Percentiles rank a stretch among this genome's conserved stretches.
Evolutionary conservation across 2,797 vertebrate genomes (phyloP).

Genomic region (Oryzias sinensis): DNA sequence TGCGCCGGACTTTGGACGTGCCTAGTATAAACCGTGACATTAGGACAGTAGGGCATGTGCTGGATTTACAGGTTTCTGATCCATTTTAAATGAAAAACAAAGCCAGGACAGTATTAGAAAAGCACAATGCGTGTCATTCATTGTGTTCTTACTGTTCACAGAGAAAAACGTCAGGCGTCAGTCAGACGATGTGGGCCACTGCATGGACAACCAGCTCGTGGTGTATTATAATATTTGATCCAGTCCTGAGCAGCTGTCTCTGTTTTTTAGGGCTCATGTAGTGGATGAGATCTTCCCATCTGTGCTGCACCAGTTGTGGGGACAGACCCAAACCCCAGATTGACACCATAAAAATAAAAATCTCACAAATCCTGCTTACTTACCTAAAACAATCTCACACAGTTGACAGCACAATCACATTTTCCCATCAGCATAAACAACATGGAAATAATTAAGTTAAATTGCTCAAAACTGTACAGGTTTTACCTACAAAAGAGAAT

Average conservation of each 20-base stretch:
- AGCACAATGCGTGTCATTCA: too few relatives aligned
- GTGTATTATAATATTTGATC: conserved; percentile 15
- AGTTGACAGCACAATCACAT: conserved; percentile 81
- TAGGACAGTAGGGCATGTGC: too few relatives aligned
- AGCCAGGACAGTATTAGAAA: too few relatives aligned
- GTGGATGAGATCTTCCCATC: conserved; percentile 58
- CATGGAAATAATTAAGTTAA: conserved; percentile 49
- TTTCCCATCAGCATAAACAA: conserved; percentile 37
- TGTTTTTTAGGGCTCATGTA: conserved; percentile 43
- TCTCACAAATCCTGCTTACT: conserved; percentile 86
- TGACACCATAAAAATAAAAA: conserved; percentile 85
- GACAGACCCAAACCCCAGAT: conserved; percentile 47
- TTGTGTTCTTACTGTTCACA: too few relatives aligned
- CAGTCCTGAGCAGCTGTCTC: conserved; percentile 36
- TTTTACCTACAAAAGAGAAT: too few relatives aligned
- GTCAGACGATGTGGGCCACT: not conserved
- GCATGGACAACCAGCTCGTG: conserved; percentile 18
- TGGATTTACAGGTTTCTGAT: too few relatives aligned
- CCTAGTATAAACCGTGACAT: too few relatives aligned
- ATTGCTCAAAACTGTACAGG: not conserved
- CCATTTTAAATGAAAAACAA: too few relatives aligned
- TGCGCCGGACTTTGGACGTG: too few relatives aligned
- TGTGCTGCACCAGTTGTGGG: conserved; percentile 31
- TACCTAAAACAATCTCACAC: conserved; percentile 74
- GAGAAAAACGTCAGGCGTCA: too few relatives aligned